Evolutionary conservation across 2,888 invertebrate genomes (phyloP), one percentile per base, ranked within the genome.

Genomic region (Hirtodrosophila cameraria): DNA sequence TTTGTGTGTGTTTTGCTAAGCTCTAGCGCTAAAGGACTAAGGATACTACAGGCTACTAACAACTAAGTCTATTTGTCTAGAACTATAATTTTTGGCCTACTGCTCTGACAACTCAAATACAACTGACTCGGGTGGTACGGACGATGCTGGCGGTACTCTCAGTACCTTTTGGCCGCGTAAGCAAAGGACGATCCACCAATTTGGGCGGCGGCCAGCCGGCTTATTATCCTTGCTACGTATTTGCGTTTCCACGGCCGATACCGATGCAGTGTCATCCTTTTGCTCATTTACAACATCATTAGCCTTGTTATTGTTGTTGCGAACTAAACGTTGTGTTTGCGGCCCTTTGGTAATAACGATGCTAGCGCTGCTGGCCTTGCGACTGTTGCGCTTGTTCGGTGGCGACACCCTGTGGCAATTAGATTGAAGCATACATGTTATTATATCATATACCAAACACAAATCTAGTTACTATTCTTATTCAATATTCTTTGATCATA

Each of bases 71-170:
- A 70, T n/a, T n/a, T 58, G 62, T 54, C 70, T 79, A 83, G 55
- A 41, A 53, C 62, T 77, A 67, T 1, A n/a, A 27, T 41, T 36
- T 59, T 71, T 58, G 68, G 66, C 60, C 90, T 90, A 90, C 83
- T 90, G 90, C 89, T 90, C 90, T 89, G 91, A 91, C 88, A 91
- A 90, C 88, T 91, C 90, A 90, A 91, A 91, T 88, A 90, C 88
- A 90, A 91, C 91, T 91, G 91, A 91, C 91, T 91, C 91, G 77
- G 90, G 90, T 86, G 90, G 90, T 84, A 88, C 88, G 85, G 89
- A 87, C 81, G 87, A 86, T 82, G 90, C 83, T 86, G 90, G 86
- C 83, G 90, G 90, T 86, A 89, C 89, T 82, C 89, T 89, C 69
- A 90, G 89, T 90, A 90, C 89, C 89, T 90, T 90, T 88, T 90